phyloP scores from a whole-genome alignment of 2,888 invertebrate species.

The Rutpela maculata region DNA sequence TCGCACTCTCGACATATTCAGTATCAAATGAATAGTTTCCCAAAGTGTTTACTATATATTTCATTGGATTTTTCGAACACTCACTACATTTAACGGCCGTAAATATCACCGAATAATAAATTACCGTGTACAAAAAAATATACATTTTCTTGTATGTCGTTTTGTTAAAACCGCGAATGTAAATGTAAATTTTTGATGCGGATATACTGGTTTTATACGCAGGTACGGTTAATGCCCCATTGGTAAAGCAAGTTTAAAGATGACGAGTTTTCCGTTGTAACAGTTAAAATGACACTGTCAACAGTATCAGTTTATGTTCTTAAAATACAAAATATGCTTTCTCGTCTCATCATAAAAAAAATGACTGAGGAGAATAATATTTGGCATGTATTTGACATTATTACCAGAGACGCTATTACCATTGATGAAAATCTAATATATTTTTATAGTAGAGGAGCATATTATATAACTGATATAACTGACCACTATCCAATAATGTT shows the following conservation, averaged over 20 bases:
- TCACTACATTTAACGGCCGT: neutral
- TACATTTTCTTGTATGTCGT: constrained; percentile 17
- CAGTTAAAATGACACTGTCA: neutral
- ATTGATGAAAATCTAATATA: too few relatives aligned
- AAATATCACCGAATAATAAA: neutral
- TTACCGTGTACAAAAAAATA: constrained; percentile 11
- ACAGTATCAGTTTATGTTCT: too few relatives aligned
- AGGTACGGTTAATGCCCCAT: constrained; percentile 27
- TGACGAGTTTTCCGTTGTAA: neutral
- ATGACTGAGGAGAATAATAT: too few relatives aligned
- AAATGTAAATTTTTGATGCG: constrained; percentile 20
- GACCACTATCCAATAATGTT: too few relatives aligned
- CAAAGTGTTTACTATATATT: constrained; percentile 10
- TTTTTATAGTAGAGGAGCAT: too few relatives aligned
- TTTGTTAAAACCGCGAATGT: constrained; percentile 17
- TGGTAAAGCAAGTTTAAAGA: constrained; percentile 10
- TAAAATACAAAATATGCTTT: too few relatives aligned
- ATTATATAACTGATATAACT: too few relatives aligned
- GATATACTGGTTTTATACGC: constrained; percentile 33
- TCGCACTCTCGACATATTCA: neutral
- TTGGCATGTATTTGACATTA: too few relatives aligned
- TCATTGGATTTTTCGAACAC: constrained; percentile 14
- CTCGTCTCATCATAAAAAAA: too few relatives aligned
- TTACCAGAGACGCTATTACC: too few relatives aligned
- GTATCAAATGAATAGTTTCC: constrained; percentile 9